Conservation (phyloP, 2,888 invertebrate genomes). For the Cremastobaeus sp. region DNA sequence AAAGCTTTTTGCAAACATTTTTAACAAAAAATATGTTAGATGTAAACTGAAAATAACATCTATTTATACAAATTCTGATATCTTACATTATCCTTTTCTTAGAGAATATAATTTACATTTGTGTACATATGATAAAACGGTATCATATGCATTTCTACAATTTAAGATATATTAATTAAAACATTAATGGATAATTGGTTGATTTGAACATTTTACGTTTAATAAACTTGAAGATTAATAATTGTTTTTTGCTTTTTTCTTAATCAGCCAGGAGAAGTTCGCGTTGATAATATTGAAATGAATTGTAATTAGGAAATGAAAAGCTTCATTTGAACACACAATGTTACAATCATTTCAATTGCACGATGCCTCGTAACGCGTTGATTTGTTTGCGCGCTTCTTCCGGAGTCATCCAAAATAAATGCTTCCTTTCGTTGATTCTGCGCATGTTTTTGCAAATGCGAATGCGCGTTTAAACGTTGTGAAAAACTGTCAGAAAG, state of each 20-base stretch:
- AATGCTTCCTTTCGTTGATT: conserved; percentile 40
- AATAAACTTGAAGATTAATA: neutral
- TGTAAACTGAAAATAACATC: no score
- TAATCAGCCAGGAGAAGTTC: conserved; percentile 11
- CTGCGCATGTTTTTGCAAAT: neutral
- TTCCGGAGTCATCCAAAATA: conserved; percentile 27
- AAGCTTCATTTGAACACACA: neutral
- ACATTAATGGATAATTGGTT: no score
- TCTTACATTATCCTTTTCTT: no score
- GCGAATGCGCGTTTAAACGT: neutral
- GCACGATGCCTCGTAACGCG: conserved; percentile 26
- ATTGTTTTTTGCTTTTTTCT: neutral
- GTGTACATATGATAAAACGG: no score
- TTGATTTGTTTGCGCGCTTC: conserved; percentile 10
- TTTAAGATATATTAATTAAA: neutral
- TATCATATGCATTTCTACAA: no score
- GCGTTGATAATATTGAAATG: neutral
- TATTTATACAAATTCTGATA: no score
- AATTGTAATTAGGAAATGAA: neutral
- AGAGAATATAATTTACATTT: no score
- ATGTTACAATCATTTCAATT: conserved; percentile 16
- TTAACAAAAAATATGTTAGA: no score
- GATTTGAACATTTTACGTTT: no score
- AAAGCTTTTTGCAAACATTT: no score
- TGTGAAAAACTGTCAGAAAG: neutral